These are phyloP conservation scores for Pleuronectes platessa DNA, from an alignment of 2,113 vertebrate species.

Conservation along the genomic window DNA sequence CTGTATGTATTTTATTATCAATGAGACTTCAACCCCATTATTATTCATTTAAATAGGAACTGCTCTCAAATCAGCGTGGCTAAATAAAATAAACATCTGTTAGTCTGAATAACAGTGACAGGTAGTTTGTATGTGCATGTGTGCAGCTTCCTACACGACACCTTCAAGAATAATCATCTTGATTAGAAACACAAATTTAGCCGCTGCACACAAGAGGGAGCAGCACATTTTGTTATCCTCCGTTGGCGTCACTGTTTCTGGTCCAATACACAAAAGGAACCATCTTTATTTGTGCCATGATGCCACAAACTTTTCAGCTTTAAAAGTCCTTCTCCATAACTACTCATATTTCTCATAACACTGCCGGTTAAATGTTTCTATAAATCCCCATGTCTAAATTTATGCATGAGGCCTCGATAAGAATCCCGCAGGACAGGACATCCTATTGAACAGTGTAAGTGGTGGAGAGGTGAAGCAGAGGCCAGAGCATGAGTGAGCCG, in stretches of 20 bases:
- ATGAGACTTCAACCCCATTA: not conserved
- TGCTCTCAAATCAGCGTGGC: not conserved
- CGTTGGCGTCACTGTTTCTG: constrained; percentile 46
- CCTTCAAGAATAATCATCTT: constrained; percentile 22
- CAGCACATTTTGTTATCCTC: constrained; percentile 34
- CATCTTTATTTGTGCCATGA: constrained; percentile 1
- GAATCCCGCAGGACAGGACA: not conserved
- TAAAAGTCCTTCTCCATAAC: not conserved
- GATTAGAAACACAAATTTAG: constrained; percentile 48
- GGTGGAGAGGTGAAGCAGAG: constrained; percentile 40
- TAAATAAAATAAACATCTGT: constrained; percentile 1
- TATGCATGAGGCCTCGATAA: not conserved
- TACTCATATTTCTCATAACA: no score
- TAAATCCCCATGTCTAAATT: not conserved
- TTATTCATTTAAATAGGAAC: constrained; percentile 16
- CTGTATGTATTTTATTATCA: constrained; percentile 19
- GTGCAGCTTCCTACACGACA: not conserved
- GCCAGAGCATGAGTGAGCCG: constrained; percentile 31
- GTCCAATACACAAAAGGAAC: constrained; percentile 49
- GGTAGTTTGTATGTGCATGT: not conserved
- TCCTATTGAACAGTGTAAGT: not conserved
- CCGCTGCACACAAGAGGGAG: not conserved
- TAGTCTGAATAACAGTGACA: constrained; percentile 16
- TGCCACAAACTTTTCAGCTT: constrained; percentile 29
- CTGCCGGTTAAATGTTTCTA: not conserved